Percentiles rank a stretch among this genome's conserved stretches.
phyloP scores from a whole-genome alignment of 2,888 invertebrate genomes.

The Drosophila siamana region DNA sequence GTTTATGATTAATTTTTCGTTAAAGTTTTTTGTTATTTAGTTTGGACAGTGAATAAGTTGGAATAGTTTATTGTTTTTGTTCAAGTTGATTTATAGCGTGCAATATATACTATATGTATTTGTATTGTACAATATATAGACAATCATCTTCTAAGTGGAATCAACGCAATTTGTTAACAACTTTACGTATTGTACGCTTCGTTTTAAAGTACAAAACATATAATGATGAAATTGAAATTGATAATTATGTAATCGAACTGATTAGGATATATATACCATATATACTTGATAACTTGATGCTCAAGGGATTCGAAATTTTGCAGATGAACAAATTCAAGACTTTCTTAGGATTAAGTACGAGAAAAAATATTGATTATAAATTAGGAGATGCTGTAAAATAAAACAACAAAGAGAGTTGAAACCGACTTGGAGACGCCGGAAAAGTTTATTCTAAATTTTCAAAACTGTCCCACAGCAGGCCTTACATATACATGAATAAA shows the following conservation, averaged over 20 bases:
- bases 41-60: slow-evolving; percentile 52
- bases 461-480: slow-evolving; percentile 55
- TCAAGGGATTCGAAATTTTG: slow-evolving; percentile 64
- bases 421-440: slow-evolving; percentile 31
- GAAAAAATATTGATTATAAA: slow-evolving; percentile 1
- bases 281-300: slow-evolving; percentile 48
- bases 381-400: slow-evolving; percentile 22
- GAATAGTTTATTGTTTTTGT: slow-evolving; percentile 41
- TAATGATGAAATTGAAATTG: slow-evolving; percentile 28
- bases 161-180: slow-evolving; percentile 51
- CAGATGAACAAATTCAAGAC: slow-evolving; percentile 39
- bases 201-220: slow-evolving; percentile 42
- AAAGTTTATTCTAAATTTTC: slow-evolving; percentile 50
- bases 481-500: slow-evolving; percentile 60
- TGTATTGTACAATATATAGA: slow-evolving; percentile 42
- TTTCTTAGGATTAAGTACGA: slow-evolving; percentile 42
- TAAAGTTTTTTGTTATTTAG: slow-evolving; percentile 64
- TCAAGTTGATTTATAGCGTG: slow-evolving; percentile 51
- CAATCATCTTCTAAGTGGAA: slow-evolving; percentile 58
- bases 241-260: slow-evolving; percentile 66
- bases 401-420: slow-evolving; percentile 25
- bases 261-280: slow-evolving; percentile 54
- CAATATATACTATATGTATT: slow-evolving; percentile 48
- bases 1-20: slow-evolving; percentile 41
- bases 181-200: slow-evolving; percentile 34